phyloP scores from a whole-genome alignment of 2,797 vertebrate species.

The Silurus lanzhouensis region DNA sequence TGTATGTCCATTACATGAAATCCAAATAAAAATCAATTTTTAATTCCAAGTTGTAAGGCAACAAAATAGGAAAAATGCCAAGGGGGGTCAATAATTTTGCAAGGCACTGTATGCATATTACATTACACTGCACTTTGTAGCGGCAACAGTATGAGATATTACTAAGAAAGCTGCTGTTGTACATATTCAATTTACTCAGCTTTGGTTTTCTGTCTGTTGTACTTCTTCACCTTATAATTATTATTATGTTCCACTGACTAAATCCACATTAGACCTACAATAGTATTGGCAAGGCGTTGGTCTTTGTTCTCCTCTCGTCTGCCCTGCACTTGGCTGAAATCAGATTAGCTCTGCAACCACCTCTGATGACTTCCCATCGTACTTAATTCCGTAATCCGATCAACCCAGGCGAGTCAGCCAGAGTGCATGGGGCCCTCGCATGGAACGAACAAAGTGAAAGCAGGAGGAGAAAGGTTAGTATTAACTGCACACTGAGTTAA shows the following conservation, averaged over 20 bases:
- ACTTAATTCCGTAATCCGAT: slow-evolving; percentile 60
- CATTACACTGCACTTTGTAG: neutral
- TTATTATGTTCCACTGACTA: slow-evolving; percentile 19
- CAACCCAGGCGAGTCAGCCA: slow-evolving; percentile 50
- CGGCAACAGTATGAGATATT: too few species aligned
- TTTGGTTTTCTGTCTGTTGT: neutral
- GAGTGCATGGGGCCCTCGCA: slow-evolving; percentile 12
- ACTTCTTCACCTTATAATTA: neutral
- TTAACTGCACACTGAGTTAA: neutral
- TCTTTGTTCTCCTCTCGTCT: slow-evolving; percentile 35
- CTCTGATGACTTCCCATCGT: slow-evolving; percentile 58
- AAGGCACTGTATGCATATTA: neutral
- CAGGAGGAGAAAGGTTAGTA: slow-evolving; percentile 9
- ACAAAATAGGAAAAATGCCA: too few species aligned
- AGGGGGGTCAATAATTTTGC: too few species aligned
- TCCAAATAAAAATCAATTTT: too few species aligned
- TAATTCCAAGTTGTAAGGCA: too few species aligned
- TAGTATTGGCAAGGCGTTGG: slow-evolving; percentile 20
- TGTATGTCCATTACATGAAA: too few species aligned
- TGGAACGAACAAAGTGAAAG: slow-evolving; percentile 5
- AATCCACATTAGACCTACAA: neutral
- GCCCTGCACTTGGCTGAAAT: slow-evolving; percentile 51
- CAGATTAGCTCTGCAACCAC: slow-evolving; percentile 54
- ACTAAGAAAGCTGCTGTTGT: neutral
- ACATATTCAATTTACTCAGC: neutral